Percentiles rank a stretch among this genome's conserved stretches.
These are phyloP conservation scores for Himalopsyche phryganea DNA, from an alignment of 1,140 invertebrate genomes.

Conservation along the genomic window DNA sequence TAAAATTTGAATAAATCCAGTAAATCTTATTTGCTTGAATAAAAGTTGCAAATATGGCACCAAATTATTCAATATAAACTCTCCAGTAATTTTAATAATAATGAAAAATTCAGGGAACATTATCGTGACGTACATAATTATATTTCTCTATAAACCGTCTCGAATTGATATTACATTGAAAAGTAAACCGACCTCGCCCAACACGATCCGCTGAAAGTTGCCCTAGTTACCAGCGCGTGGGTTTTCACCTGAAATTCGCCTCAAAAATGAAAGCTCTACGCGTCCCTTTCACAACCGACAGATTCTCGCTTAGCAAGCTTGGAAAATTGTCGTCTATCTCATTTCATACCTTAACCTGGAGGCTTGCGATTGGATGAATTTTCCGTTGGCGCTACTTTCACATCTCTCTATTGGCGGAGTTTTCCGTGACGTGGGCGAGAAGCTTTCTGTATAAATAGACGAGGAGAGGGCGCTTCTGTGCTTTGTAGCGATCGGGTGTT, in stretches of 20 bases:
- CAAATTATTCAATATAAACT: no score
- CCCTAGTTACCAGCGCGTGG: conserved; percentile 22
- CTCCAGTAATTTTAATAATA: no score
- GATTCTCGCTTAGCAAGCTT: not conserved
- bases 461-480: conserved; percentile 15
- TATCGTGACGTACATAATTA: no score
- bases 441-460: conserved; percentile 18
- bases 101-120: no score
- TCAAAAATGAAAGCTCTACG: not conserved
- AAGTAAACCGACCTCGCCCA: conserved; percentile 23
- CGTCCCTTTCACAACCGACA: not conserved
- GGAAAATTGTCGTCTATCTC: not conserved
- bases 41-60: no score
- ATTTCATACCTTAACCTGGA: not conserved
- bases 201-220: conserved; percentile 22
- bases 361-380: conserved; percentile 12
- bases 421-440: conserved; percentile 18
- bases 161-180: no score
- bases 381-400: conserved; percentile 20
- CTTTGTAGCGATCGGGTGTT: conserved; percentile 11
- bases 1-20: no score
- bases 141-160: not conserved
- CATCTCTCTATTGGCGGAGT: conserved; percentile 10
- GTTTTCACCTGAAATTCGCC: conserved; percentile 6
- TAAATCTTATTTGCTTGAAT: no score